Percentiles rank a stretch among this genome's conserved stretches.
These are phyloP conservation scores for Apteryx mantelli DNA, from an alignment of 2,113 vertebrate species.

Conservation along the genomic window DNA sequence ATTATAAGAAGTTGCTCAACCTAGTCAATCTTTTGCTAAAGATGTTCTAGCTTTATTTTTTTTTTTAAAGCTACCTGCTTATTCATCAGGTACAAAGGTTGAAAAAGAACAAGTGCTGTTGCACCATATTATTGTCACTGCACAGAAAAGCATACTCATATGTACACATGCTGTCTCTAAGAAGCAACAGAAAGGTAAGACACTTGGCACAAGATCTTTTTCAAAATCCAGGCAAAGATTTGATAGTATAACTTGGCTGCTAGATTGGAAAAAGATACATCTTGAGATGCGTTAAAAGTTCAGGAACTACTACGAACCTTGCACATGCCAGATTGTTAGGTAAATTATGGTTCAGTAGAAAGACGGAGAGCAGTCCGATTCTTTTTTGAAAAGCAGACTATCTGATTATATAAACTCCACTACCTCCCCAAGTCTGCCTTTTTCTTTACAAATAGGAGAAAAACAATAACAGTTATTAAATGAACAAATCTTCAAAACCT, in stretches of 20 bases:
- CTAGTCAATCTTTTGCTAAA: constrained; percentile 85
- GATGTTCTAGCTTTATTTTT: constrained; percentile 41
- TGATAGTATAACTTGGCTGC: neutral
- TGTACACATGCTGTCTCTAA: neutral
- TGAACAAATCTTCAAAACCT: neutral
- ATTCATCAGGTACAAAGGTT: constrained; percentile 80
- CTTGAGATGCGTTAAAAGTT: neutral
- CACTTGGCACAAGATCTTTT: neutral
- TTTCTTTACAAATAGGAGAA: neutral
- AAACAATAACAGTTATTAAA: neutral
- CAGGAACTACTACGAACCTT: constrained; percentile 21
- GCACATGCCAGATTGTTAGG: neutral
- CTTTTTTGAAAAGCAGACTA: neutral
- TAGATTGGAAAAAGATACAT: neutral
- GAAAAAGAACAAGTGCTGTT: constrained; percentile 57
- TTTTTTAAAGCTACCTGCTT: constrained; percentile 15
- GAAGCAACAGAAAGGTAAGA: constrained; percentile 77
- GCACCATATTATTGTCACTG: constrained; percentile 23
- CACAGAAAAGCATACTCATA: constrained; percentile 32
- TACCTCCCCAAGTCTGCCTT: neutral
- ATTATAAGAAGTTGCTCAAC: constrained; percentile 69
- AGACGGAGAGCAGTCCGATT: neutral
- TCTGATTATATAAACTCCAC: neutral
- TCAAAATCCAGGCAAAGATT: neutral
- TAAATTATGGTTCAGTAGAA: constrained; percentile 15